Percentiles rank a stretch among this genome's conserved stretches.
phyloP scores from a whole-genome alignment of 2,113 vertebrate genomes.

The Chionis minor region DNA sequence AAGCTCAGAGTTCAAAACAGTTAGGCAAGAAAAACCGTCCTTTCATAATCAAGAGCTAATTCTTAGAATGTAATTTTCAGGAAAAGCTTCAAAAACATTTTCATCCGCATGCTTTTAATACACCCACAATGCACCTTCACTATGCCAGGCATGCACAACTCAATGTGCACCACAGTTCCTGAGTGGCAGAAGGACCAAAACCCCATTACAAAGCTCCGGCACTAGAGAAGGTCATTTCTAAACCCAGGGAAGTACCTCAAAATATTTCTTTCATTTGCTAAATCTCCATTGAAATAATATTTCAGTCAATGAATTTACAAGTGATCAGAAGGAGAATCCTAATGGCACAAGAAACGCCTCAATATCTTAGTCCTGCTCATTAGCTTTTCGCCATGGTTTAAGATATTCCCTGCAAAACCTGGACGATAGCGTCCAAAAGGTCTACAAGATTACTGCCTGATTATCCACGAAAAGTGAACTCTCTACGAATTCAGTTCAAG shows the following conservation, averaged over 20 bases:
- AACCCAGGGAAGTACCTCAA: neutral
- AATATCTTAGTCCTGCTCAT: neutral
- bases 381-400: neutral
- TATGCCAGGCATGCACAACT: neutral
- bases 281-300: neutral
- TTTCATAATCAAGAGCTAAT: neutral
- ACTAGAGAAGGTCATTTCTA: neutral
- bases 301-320: neutral
- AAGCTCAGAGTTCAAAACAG: neutral
- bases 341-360: neutral
- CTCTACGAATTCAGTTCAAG: neutral
- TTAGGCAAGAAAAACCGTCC: neutral
- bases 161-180: accelerated
- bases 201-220: too few species aligned
- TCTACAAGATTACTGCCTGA: neutral
- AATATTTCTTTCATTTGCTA: neutral
- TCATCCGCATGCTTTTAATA: neutral
- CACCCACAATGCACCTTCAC: neutral
- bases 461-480: neutral
- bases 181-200: neutral
- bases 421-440: neutral
- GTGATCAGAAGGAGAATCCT: neutral
- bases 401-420: neutral
- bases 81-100: neutral
- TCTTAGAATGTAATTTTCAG: neutral